Base-by-base conservation (phyloP, 2,888 invertebrate species). In the Mimachlamys varia region DNA sequence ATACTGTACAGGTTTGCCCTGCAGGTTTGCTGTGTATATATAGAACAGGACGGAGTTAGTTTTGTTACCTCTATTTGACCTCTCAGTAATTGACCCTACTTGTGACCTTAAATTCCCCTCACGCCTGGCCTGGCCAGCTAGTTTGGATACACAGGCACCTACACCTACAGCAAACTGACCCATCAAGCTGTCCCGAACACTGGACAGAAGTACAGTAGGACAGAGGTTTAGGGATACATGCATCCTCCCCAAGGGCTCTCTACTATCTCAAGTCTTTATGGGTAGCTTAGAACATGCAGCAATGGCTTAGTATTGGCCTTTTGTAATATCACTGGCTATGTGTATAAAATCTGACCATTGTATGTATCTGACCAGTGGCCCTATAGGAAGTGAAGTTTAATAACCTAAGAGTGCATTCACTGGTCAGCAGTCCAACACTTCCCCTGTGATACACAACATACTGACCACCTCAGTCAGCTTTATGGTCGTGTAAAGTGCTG, bases 61-160 rank as follows among this genome's bases (percentile, higher is more conserved):
- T n/a, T 76, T 76, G 76, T 90, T 76, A 58, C 90, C 90, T 38
- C 90, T 89, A 87, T 53, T 55, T 90, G 90, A 90, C 90, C 90
- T 87, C 88, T 55, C 90, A 89, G 87, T 90, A 89, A 87, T 87
- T 89, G 90, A 90, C 90, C 90, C 89, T 88, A 87, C 87, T 53
- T 33, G 19, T 90, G 90, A 90, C 90, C 90, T 90, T n/a, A 90
- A 89, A 89, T 90, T 90, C 89, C 90, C 90, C 90, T 89, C 90
- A 88, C 58, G 22, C 58, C 58, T 53, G 53, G 53, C 53, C 53
- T 53, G 19, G 53, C 53, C 53, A 53, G 58, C 27, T 76, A 53
- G 53, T 53, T 19, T 1, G 19, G 17, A 53, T 53, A 53, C 19
- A 53, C 19, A 53, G 44, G 53, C 53, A 19, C 53, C 53, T 76